Conservation (phyloP, 2,888 invertebrate species). For the Patella caerulea region DNA sequence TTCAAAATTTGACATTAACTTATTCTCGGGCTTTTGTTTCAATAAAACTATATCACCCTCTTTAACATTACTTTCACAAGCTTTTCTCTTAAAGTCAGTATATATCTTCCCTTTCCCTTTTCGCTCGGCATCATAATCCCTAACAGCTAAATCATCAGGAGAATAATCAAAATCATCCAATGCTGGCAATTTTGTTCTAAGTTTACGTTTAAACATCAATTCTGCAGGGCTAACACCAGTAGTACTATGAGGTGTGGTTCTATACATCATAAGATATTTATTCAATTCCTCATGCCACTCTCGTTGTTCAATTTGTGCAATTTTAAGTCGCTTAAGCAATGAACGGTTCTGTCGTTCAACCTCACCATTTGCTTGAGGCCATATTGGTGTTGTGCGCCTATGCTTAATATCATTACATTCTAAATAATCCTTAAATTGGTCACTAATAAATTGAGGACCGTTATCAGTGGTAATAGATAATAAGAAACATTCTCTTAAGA, state of each 20-base stretch:
- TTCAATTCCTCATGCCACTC: slow-evolving; percentile 25
- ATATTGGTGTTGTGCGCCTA: too few relatives aligned
- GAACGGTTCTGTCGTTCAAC: too few relatives aligned
- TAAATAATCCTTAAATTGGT: too few relatives aligned
- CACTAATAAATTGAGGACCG: too few relatives aligned
- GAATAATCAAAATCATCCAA: too few relatives aligned
- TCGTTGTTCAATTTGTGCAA: slow-evolving; percentile 25
- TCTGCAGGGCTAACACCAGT: slow-evolving; percentile 32
- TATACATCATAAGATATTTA: slow-evolving; percentile 26
- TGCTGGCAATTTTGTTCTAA: too few relatives aligned
- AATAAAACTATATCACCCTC: slow-evolving; percentile 22
- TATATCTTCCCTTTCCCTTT: slow-evolving; percentile 22
- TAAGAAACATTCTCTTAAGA: too few relatives aligned
- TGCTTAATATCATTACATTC: too few relatives aligned
- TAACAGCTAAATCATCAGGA: background rate
- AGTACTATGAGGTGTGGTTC: slow-evolving; percentile 32
- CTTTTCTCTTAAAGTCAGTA: slow-evolving; percentile 18
- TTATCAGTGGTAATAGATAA: too few relatives aligned
- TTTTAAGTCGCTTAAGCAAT: too few relatives aligned
- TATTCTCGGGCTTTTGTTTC: slow-evolving; percentile 7
- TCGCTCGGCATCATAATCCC: slow-evolving; percentile 21
- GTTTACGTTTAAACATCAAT: slow-evolving; percentile 22
- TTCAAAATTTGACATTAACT: background rate
- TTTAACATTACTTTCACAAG: slow-evolving; percentile 5
- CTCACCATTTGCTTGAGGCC: too few relatives aligned